Evolutionary conservation across 1,140 invertebrate species (phyloP), one percentile per base, ranked within the genome.

Genomic region (Gonatopus flavifemur): DNA sequence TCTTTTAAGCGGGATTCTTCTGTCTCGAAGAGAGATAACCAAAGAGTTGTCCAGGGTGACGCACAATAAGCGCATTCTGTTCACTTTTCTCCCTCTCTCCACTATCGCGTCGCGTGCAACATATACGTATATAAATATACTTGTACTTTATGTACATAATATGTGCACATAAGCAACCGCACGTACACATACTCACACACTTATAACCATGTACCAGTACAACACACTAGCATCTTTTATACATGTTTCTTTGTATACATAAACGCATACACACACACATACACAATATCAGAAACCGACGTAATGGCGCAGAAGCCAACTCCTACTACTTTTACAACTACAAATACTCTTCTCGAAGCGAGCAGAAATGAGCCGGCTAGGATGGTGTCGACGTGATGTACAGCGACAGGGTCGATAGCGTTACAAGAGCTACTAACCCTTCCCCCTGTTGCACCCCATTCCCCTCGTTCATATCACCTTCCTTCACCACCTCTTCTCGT

Each of bases 391-490:
- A 70, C 67, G 73, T 78, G 76, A 78, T 78, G 76, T 77, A 78
- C 76, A 76, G 72, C 74, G 76, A 78, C 76, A 76, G 74, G 59
- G 66, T 72, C 72, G 76, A 78, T 78, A 78, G 73, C 71, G 73
- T 73, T 76, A 76, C 74, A 77, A 77, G 67, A 67, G 76, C 76
- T 78, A 78, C 76, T 76, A 77, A 72, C 70, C 74, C 74, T 64
- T 70, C 67, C 57, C 64, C 57, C 39, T 44, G 13, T 19, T 33
- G 3, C 8, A 49, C 7, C 41, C 32, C 13, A 42, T 40, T 37
- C 7, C 16, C 30, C n/a, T 32, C 41, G 10, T 20, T n/a, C n/a
- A n/a, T 39, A 32, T 35, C 22, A 28, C 18, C 16, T 46, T 36
- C 39, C 35, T 18, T 28, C 54, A 32, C 28, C 13, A 18, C 31